Percentiles rank a stretch among this genome's conserved stretches.
Evolutionary conservation across 92 coral and sea anemone species (phyloP).

Genomic region (Bergia sp.): DNA sequence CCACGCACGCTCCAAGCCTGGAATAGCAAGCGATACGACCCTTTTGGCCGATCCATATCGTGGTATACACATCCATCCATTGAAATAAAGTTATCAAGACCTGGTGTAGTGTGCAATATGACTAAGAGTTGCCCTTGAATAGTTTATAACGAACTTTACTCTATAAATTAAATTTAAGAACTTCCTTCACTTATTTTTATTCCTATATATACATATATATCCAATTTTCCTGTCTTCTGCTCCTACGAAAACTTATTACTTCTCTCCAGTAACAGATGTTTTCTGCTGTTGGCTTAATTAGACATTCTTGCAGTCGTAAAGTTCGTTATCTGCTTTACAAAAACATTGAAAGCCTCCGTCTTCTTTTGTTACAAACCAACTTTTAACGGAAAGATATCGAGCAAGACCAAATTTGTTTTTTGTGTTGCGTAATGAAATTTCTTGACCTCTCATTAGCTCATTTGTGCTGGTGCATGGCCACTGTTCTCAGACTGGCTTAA

Average conservation of each 20-base stretch:
- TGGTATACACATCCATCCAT: neutral
- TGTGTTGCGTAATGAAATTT: neutral
- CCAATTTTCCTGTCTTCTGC: neutral
- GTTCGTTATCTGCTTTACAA: neutral
- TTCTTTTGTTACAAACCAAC: neutral
- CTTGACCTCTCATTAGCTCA: neutral
- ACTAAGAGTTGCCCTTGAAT: no score
- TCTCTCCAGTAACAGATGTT: neutral
- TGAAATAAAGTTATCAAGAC: no score
- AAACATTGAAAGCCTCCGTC: neutral
- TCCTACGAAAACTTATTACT: neutral
- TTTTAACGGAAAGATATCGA: neutral
- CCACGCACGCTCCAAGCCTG: neutral
- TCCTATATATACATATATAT: neutral
- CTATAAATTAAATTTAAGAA: no score
- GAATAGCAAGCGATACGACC: neutral
- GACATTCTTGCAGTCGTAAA: neutral
- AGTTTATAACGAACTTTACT: neutral
- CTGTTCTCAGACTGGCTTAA: neutral
- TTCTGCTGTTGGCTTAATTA: neutral
- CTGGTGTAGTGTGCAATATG: no score
- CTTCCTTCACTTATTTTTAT: no score
- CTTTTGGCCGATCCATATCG: neutral
- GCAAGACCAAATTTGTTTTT: neutral
- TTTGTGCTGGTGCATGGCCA: neutral